Evolutionary conservation across 2,888 invertebrate genomes (phyloP).

Genomic region (Muschampia plurimacula): DNA sequence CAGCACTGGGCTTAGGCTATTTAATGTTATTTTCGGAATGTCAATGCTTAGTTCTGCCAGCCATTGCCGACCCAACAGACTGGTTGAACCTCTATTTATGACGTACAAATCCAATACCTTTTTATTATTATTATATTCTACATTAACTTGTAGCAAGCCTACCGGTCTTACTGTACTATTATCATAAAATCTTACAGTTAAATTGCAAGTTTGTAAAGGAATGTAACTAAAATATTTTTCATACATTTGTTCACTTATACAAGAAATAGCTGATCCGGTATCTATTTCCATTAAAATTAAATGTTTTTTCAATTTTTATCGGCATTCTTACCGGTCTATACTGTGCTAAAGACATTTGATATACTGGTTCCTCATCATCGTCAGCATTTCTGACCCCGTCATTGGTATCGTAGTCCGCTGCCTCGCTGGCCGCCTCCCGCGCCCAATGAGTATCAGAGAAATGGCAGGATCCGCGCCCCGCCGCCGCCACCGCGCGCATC

Average conservation of each 20-base stretch:
- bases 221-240: background rate
- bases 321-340: slow-evolving; percentile 4
- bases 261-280: slow-evolving; percentile 1
- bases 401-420: too few species aligned
- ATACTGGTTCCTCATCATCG: background rate
- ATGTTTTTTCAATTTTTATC: background rate
- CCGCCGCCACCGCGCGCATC: too few species aligned
- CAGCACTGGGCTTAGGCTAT: background rate
- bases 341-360: slow-evolving; percentile 1
- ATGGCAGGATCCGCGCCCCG: too few species aligned
- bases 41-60: background rate
- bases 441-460: background rate
- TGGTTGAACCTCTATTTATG: background rate
- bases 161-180: background rate
- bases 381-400: background rate
- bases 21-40: slow-evolving; percentile 1
- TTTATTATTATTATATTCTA: too few species aligned
- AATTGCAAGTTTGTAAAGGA: background rate
- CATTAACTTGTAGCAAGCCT: background rate
- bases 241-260: slow-evolving; percentile 1
- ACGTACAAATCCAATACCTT: background rate
- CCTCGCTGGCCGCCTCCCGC: background rate
- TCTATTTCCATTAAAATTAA: slow-evolving; percentile 12
- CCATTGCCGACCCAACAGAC: background rate
- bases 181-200: slow-evolving; percentile 2